Evolutionary conservation across 1,140 invertebrate genomes (phyloP), one percentile per base, ranked within the genome.

Genomic region (Apolygus lucorum): DNA sequence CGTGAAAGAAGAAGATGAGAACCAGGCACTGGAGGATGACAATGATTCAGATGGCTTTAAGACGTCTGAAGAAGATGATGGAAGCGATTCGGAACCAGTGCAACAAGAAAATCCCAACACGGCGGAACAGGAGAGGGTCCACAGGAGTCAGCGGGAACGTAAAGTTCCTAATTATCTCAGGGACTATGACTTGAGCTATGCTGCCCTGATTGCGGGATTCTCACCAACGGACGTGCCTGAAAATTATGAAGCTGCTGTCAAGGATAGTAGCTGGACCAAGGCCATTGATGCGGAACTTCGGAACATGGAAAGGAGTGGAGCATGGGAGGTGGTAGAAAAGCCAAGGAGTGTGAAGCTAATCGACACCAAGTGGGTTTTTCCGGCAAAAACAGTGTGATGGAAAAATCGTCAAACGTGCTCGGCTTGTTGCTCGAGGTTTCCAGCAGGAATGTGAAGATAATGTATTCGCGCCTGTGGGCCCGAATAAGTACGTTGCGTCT

Each of bases 401-500:
- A 13, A 65, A 28, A 22, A 28, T 27, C 17, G 22, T 65, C 11
- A 14, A 24, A 4, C 22, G 27, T 25, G 63, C 63, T 22, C 24
- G 63, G 28, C 26, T 65, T 17, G 63, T 65, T 2, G 63, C 63
- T 13, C 22, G 63, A 25, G 63, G 63, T 2, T 65, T 65, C 27
- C 63, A 65, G 28, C 63, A 65, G 27, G 63, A 65, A 2, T 66
- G 68, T n/a, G 28, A 68, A 68, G 49, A 72, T 28, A 76, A 74
- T 25, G 70, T 79, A 17, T 76, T 78, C 68, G 72, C 76, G 17
- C 79, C 78, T 17, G 78, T 79, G n/a, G 4, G 75, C 74, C 1
- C 72, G 72, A 28, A 69, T 74, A 26, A 71, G 49, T 28, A 76
- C 79, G 13, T 74, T 81, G 59, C 69, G 78, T 49, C 11, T 80